Base-by-base conservation (phyloP, 2,888 invertebrate species). In the Tortrix viridana region DNA sequence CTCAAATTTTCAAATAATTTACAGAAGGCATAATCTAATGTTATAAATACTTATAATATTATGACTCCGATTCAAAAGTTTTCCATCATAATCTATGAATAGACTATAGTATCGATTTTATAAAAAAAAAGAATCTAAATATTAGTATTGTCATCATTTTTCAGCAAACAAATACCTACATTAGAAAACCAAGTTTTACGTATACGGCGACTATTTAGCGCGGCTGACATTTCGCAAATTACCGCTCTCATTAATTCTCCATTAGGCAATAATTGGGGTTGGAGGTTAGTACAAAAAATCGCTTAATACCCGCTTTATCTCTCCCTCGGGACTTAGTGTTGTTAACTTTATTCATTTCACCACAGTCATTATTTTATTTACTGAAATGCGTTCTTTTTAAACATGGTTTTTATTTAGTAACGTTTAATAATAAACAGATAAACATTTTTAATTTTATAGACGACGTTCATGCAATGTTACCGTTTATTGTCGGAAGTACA, bases 161-260 rank as follows among this genome's bases (percentile, higher is more conserved):
- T 41, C n/a, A 41, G 32, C 16, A 60, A 16, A 44, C n/a, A 50
- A 50, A 50, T 59, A 32, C n/a, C n/a, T n/a, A n/a, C 44, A 38
- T 52, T 22, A 60, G 32, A 32, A 46, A 52, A 22, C 43, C 43
- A 44, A 37, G 16, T n/a, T 23, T 44, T 16, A n/a, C 23, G 59
- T 56, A 50, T 60, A 46, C 37, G 54, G 81, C 75, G 73, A 77
- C 75, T 85, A 85, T 84, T 86, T 85, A 85, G 80, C 80, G 79
- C 77, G 81, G 79, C 80, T 85, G 89, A 82, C 89, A 89, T 91
- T 90, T 86, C 79, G 77, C 85, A 89, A 89, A 91, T 90, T 89
- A 88, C 88, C 74, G 75, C 75, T 78, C 81, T 83, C 91, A 91
- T 91, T 89, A 89, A 89, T 85, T 86, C 89, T 88, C 84, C 89